Base-by-base conservation (phyloP, 2,113 vertebrate species). In the Vulpes lagopus region DNA sequence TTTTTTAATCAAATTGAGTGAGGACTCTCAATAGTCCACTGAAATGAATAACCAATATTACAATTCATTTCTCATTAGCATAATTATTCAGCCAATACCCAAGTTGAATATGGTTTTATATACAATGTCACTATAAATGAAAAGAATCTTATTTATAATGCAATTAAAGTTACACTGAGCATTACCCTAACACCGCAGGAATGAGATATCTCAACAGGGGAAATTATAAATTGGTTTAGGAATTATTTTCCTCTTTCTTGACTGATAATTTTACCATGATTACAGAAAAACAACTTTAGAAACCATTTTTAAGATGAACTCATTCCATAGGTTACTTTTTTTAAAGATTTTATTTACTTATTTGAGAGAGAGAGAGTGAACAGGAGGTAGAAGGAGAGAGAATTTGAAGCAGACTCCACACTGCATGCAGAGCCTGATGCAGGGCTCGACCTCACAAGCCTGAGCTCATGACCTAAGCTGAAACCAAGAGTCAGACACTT, bases 201-300 rank as follows among this genome's bases (percentile, higher is more conserved):
- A 71, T 69, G 78, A 73, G 30, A 27, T 27, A 88, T 25, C 78
- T 57, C 35, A 85, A 64, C 32, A 91, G 14, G 4, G 8, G 35
- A 91, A 85, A 78, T 11, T 22, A 2, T 53, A 43, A 97, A 84
- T 32, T 15, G 9, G 25, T 91, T 89, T 65, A 59, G 5, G 14
- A 62, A 30, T 7, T 10, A n/a, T 67, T 81, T 76, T 51, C 30
- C 16, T 65, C 53, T 64, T 53, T 76, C 38, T 51, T 59, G 23
- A 32, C 25, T 93, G 65, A 35, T 57, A 71, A 73, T 67, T 95
- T 51, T 93, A 57, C 32, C 5, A n/a, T 57, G 19, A 23, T 62
- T 81, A 93, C 0, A 91, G 65, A 92, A 92, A n/a, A 93, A 96
- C 64, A 30, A 82, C 49, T 96, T 92, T 43, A 89, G 30, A 89